These are phyloP conservation scores for Malurus melanocephalus DNA, from an alignment of 2,113 vertebrate species.

Conservation along the genomic window DNA sequence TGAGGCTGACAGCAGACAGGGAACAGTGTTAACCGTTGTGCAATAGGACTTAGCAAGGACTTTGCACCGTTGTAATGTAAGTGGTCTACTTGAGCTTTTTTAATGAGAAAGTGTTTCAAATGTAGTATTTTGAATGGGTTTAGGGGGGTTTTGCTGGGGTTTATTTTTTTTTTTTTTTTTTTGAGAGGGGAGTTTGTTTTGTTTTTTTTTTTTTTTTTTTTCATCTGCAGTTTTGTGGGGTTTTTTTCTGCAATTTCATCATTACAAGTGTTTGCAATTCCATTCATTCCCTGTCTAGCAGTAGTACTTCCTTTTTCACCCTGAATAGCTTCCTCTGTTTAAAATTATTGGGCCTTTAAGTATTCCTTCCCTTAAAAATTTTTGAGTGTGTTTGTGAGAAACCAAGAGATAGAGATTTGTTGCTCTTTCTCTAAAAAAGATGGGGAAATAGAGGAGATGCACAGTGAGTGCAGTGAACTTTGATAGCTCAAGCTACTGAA, in stretches of 20 bases:
- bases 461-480: neutral
- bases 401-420: neutral
- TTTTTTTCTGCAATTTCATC: neutral
- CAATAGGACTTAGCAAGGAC: neutral
- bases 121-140: neutral
- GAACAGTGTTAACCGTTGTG: neutral
- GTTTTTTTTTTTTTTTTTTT: neutral
- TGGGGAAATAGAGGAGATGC: rapidly evolving
- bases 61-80: neutral
- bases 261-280: no score
- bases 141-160: rapidly evolving
- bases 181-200: neutral
- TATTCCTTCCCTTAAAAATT: neutral
- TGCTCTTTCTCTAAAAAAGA: neutral
- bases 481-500: neutral
- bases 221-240: neutral
- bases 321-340: neutral
- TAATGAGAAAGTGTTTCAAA: neutral
- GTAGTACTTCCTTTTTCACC: neutral
- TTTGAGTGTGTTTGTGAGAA: neutral
- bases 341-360: neutral
- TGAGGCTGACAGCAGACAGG: neutral
- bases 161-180: neutral
- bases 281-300: neutral
- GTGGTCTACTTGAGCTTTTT: neutral